phyloP scores from a whole-genome alignment of 2,113 vertebrate genomes.

The Leucopternis melanops region DNA sequence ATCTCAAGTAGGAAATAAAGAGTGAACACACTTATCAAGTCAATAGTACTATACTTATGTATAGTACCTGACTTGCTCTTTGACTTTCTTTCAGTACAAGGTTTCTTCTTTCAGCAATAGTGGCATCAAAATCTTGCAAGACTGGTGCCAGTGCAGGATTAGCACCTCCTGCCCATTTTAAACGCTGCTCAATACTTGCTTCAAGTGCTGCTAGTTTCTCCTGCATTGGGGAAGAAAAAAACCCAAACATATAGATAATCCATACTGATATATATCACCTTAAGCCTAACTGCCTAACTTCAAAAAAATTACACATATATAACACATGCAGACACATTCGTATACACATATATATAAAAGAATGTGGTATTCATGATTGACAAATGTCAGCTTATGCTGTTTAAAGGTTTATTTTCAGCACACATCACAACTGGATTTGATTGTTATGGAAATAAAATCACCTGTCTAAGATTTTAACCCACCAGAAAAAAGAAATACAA shows the following conservation, averaged over 20 bases:
- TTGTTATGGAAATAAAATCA: background rate
- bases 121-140: constrained; percentile 97
- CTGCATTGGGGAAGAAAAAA: constrained; percentile 57
- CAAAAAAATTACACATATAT: background rate
- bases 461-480: background rate
- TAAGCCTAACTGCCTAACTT: background rate
- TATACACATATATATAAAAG: background rate
- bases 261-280: background rate
- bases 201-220: constrained; percentile 92
- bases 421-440: background rate
- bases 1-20: background rate
- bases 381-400: background rate
- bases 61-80: constrained; percentile 86
- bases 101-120: constrained; percentile 89
- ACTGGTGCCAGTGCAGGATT: constrained; percentile 93
- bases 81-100: constrained; percentile 92
- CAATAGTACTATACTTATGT: background rate
- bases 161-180: constrained; percentile 97
- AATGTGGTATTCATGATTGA: background rate
- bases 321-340: background rate
- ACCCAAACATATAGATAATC: background rate
- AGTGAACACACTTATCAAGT: background rate
- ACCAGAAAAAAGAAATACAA: background rate
- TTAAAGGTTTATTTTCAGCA: background rate
- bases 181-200: constrained; percentile 95